Base-by-base conservation (phyloP, 2,888 invertebrate species). In the Clunio marinus region DNA sequence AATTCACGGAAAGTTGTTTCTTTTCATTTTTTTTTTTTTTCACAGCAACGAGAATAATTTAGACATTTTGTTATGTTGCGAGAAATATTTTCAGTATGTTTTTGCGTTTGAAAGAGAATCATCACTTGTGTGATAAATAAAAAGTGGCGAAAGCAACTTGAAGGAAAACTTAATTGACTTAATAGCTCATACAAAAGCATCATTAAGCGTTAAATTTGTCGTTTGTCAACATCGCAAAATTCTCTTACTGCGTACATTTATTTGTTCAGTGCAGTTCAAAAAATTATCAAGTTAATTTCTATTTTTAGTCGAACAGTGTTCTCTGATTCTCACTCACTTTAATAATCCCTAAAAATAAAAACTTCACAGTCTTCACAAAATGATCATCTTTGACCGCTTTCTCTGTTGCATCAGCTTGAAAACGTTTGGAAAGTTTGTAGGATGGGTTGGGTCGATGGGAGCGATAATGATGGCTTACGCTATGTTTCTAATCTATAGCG, bases 311-410 rank as follows among this genome's bases (percentile, higher is more conserved):
- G 2, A 5, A 41, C 10, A 41, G 41, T 41, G 10, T n/a, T 41
- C 41, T n/a, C n/a, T n/a, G n/a, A 15, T 13, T 41, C n/a, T n/a
- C 10, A 41, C 15, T 15, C 10, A 41, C 41, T 15, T 41, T 10
- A 41, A 41, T n/a, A 10, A 15, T 15, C 5, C 15, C 15, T 41
- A 5, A 41, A 41, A 5, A 41, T 41, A 41, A 41, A 41, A 10
- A 41, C 15, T 41, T 41, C 10, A 13, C 10, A n/a, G 41, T 15
- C 41, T 7, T 10, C 25, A 1, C 3, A 46, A 45, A 25, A 63
- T 63, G 63, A 63, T 63, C 20, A 63, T 63, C 15, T 46, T 63
- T 63, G 63, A 63, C 46, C 27, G 63, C 27, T 63, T 46, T 28
- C 28, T 63, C 5, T 63, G 63, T 25, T 63, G 63, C 17, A 25